phyloP scores from a whole-genome alignment of 2,113 vertebrate genomes.

The Engraulis encrasicolus region DNA sequence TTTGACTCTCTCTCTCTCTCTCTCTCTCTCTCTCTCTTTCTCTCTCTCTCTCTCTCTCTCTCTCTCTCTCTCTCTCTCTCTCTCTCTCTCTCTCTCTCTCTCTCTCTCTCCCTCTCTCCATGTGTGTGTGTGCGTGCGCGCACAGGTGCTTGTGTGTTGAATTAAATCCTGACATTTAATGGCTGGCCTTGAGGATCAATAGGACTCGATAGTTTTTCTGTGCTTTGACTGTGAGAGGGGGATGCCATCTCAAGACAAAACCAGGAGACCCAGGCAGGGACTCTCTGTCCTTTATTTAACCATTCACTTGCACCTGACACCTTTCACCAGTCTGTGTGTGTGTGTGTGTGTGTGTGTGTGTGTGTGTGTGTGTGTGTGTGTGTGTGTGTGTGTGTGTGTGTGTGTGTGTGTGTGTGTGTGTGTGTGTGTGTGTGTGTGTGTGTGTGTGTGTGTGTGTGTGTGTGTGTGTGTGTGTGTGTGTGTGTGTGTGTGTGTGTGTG shows the following conservation, averaged over 20 bases:
- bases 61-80: too few relatives aligned
- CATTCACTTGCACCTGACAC: not conserved
- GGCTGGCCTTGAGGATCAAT: conserved; percentile 66
- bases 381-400: not conserved
- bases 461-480: not conserved
- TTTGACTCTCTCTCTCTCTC: too few relatives aligned
- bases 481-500: not conserved
- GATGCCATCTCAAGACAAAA: conserved; percentile 50
- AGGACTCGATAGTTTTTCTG: conserved; percentile 58
- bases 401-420: not conserved
- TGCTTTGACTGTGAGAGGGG: conserved; percentile 52
- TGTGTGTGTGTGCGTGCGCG: conserved; percentile 33
- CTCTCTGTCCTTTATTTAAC: conserved; percentile 11
- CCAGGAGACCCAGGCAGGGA: conserved; percentile 38
- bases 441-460: not conserved
- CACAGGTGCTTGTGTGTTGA: conserved; percentile 67
- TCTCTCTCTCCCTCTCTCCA: too few relatives aligned
- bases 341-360: conserved; percentile 17
- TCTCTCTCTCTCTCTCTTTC: too few relatives aligned
- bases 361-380: conserved; percentile 18
- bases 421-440: not conserved
- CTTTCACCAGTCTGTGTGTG: not conserved
- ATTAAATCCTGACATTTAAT: conserved; percentile 80
- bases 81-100: too few relatives aligned
- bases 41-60: too few relatives aligned